A percentile compares a stretch with the other conserved stretches of the same genome.
These are phyloP conservation scores for Ichneumon xanthorius DNA, from an alignment of 2,888 invertebrate species.

Conservation along the genomic window DNA sequence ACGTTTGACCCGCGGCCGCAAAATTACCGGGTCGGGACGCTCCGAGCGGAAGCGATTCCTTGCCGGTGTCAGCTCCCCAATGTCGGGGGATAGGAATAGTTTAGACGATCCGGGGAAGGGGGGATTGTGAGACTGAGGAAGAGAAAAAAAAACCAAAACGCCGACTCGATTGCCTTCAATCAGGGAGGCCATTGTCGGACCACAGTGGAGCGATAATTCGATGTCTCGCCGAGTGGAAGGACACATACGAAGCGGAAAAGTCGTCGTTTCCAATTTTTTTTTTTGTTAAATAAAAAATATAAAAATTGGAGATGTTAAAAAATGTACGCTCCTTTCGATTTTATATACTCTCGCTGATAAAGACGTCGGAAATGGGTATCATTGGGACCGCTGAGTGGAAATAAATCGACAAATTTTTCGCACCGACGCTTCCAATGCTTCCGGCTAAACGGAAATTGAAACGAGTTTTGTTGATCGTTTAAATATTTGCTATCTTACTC, in stretches of 20 bases:
- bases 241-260: constrained; percentile 35
- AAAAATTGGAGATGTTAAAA: neutral
- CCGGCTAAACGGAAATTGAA: constrained; percentile 3
- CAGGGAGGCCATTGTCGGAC: constrained; percentile 83
- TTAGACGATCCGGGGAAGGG: constrained; percentile 39
- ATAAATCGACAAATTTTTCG: constrained; percentile 2
- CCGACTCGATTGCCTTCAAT: constrained; percentile 81
- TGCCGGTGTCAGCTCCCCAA: constrained; percentile 69
- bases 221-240: constrained; percentile 27
- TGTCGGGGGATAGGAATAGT: constrained; percentile 52
- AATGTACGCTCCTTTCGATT: neutral
- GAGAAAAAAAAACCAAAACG: constrained; percentile 69
- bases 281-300: neutral
- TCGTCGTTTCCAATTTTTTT: constrained; percentile 37
- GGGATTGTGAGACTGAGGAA: constrained; percentile 40
- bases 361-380: neutral
- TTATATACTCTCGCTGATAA: neutral
- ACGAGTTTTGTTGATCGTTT: constrained; percentile 17
- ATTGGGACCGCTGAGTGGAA: neutral
- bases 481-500: constrained; percentile 32
- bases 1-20: constrained; percentile 81
- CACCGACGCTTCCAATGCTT: constrained; percentile 8
- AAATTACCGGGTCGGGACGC: constrained; percentile 83
- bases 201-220: constrained; percentile 71
- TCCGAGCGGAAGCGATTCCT: constrained; percentile 80